Conservation (phyloP, 2,113 vertebrate species). For the Phrynocephalus versicolor region DNA sequence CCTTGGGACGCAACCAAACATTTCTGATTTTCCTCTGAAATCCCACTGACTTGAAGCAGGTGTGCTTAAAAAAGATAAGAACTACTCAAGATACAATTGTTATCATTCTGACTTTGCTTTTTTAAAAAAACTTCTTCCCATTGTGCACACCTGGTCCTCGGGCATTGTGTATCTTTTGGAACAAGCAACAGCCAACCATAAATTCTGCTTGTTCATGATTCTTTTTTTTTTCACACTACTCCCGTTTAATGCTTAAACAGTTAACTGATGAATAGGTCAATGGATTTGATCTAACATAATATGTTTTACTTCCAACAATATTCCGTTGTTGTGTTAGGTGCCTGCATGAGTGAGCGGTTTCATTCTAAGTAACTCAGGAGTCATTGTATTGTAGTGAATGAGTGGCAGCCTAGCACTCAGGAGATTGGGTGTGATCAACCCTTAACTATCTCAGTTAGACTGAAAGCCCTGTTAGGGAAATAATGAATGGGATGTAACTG, state of each 20-base stretch:
- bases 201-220: conserved; percentile 6
- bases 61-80: conserved; percentile 70
- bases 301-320: neutral
- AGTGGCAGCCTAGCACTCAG: neutral
- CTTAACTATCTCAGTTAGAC: too few relatives aligned
- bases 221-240: too few relatives aligned
- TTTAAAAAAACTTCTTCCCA: conserved; percentile 53
- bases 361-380: too few relatives aligned
- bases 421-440: too few relatives aligned
- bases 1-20: conserved; percentile 65
- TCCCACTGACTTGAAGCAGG: conserved; percentile 69
- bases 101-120: conserved; percentile 57
- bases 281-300: too few relatives aligned
- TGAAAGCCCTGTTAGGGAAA: too few relatives aligned
- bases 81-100: conserved; percentile 64
- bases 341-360: neutral
- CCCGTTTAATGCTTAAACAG: too few relatives aligned
- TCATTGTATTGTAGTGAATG: too few relatives aligned
- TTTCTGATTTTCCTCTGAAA: conserved; percentile 71
- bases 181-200: neutral
- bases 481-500: too few relatives aligned
- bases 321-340: neutral
- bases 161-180: conserved; percentile 30
- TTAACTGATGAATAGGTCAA: too few relatives aligned
- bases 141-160: conserved; percentile 50